These are phyloP conservation scores for Bombus sylvicola DNA, from an alignment of 1,140 invertebrate species.

Conservation along the genomic window DNA sequence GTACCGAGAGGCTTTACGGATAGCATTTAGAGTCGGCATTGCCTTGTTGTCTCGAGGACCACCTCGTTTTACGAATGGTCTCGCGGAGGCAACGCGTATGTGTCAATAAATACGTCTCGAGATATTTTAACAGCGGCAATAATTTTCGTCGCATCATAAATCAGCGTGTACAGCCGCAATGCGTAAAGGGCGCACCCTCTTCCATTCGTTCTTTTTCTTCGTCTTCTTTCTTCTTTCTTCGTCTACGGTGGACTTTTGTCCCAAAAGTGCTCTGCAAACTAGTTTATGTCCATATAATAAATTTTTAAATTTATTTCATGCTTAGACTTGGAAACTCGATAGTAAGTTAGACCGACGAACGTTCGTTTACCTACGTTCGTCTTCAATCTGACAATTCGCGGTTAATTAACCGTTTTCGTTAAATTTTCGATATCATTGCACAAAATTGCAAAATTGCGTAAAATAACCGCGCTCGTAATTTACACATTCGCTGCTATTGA, in stretches of 20 bases:
- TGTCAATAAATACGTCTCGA: conserved; percentile 63
- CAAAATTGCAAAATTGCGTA: no score
- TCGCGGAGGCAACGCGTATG: conserved; percentile 32
- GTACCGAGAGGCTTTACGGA: conserved; percentile 52
- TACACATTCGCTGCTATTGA: no score
- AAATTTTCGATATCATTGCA: no score
- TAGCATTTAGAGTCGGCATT: conserved; percentile 58
- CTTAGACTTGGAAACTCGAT: not conserved
- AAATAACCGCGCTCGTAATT: no score
- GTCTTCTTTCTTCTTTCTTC: not conserved
- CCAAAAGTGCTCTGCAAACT: conserved; percentile 20
- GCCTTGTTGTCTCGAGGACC: conserved; percentile 39
- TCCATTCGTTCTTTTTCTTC: not conserved
- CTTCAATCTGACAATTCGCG: not conserved
- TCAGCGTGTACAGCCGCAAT: conserved; percentile 63
- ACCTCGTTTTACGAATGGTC: conserved; percentile 57
- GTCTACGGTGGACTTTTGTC: not conserved
- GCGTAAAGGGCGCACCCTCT: conserved; percentile 41
- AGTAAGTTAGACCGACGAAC: conserved; percentile 9
- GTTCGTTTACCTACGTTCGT: not conserved
- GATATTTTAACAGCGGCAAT: conserved; percentile 74
- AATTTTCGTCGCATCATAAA: conserved; percentile 76
- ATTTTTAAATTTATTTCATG: not conserved
- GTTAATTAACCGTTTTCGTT: no score
- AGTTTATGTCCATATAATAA: conserved; percentile 12